phyloP scores from a whole-genome alignment of 2,113 vertebrate genomes.

The Rafetus swinhoei region DNA sequence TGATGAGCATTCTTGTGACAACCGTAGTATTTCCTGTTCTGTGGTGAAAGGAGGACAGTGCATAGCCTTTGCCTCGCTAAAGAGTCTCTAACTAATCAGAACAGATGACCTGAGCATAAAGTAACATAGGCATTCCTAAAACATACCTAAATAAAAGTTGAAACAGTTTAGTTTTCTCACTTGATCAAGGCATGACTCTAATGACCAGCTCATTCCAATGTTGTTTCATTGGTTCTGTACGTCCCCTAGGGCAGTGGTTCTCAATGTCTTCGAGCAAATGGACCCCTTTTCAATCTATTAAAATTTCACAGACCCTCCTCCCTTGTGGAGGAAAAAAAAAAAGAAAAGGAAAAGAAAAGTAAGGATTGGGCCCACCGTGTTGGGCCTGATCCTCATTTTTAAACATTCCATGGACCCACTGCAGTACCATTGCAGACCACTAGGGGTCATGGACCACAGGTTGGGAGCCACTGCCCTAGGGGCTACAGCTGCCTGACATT shows the following conservation, averaged over 20 bases:
- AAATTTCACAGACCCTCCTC: too few species aligned
- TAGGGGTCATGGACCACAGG: too few species aligned
- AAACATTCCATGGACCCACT: too few species aligned
- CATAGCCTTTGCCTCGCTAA: neutral
- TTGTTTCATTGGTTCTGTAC: constrained; percentile 58
- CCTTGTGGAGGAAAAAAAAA: too few species aligned
- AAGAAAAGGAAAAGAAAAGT: too few species aligned
- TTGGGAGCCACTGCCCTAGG: neutral
- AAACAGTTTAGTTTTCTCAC: constrained; percentile 29
- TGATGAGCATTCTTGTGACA: neutral
- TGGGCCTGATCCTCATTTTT: too few species aligned
- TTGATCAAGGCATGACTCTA: constrained; percentile 47
- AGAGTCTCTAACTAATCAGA: neutral
- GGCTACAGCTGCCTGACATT: constrained; percentile 59
- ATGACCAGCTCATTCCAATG: constrained; percentile 42
- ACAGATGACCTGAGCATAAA: rapidly evolving
- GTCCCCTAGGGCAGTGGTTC: neutral
- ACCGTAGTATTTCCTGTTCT: neutral
- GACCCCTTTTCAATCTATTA: too few species aligned
- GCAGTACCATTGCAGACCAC: too few species aligned
- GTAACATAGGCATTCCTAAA: neutral
- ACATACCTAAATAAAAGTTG: neutral
- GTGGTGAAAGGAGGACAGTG: neutral
- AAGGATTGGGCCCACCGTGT: too few species aligned
- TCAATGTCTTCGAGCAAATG: too few species aligned